Percentiles rank a stretch among this genome's conserved stretches.
Evolutionary conservation across 2,113 vertebrate genomes (phyloP).

Genomic region (Boulengeromyrus knoepffleri): DNA sequence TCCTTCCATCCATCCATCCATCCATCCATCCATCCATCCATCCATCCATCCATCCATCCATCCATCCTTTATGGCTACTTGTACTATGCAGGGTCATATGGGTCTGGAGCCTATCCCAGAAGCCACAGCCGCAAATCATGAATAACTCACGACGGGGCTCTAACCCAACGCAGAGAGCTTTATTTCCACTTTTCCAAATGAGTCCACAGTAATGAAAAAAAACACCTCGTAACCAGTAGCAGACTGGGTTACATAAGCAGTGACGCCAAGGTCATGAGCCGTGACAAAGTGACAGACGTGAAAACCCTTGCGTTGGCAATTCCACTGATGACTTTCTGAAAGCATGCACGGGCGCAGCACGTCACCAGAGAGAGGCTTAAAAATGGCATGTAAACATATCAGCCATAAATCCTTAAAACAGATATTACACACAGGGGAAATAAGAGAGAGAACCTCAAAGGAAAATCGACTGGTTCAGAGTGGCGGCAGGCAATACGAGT

Average conservation of each 20-base stretch:
- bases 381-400: neutral
- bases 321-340: neutral
- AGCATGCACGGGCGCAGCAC: neutral
- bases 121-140: neutral
- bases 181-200: slow-evolving; percentile 18
- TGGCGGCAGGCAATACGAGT: neutral
- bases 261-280: neutral
- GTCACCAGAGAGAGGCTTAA: neutral
- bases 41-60: neutral
- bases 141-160: neutral
- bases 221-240: slow-evolving; percentile 33
- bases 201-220: slow-evolving; percentile 32
- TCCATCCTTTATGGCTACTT: neutral
- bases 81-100: neutral
- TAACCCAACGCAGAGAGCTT: neutral
- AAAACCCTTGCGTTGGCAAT: neutral
- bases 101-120: neutral
- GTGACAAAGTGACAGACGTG: neutral
- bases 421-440: neutral
- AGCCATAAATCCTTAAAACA: neutral
- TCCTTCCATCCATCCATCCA: neutral
- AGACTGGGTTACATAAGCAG: slow-evolving; percentile 39
- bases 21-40: neutral
- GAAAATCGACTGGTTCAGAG: neutral
- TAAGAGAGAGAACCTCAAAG: neutral